Percentiles rank a stretch among this genome's conserved stretches.
Conservation (phyloP, 1,140 invertebrate genomes). For the Manduca sexta region DNA sequence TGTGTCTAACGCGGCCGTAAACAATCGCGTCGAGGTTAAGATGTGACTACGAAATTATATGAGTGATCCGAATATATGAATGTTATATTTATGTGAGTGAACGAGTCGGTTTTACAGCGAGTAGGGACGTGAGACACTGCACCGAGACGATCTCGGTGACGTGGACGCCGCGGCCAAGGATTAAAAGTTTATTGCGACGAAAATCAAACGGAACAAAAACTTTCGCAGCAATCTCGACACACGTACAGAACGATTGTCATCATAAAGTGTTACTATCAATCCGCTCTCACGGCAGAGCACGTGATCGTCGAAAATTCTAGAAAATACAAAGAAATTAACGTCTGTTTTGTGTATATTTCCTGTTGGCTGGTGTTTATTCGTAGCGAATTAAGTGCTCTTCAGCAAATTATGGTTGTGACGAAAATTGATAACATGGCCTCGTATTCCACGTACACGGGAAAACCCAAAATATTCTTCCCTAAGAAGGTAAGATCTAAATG, state of each 20-base stretch:
- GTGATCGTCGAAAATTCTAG: slow-evolving; percentile 66
- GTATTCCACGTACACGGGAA: slow-evolving; percentile 66
- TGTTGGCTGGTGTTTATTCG: slow-evolving; percentile 46
- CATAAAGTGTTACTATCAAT: slow-evolving; percentile 32
- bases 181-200: slow-evolving; percentile 62
- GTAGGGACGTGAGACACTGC: slow-evolving; percentile 22
- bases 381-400: slow-evolving; percentile 45
- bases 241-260: slow-evolving; percentile 32
- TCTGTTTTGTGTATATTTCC: slow-evolving; percentile 22
- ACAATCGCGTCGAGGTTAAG: slow-evolving; percentile 47
- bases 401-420: slow-evolving; percentile 68
- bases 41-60: slow-evolving; percentile 57
- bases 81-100: slow-evolving; percentile 34
- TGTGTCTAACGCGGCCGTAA: slow-evolving; percentile 22
- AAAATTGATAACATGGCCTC: slow-evolving; percentile 70
- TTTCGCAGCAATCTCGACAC: slow-evolving; percentile 45
- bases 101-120: slow-evolving; percentile 15
- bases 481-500: slow-evolving; percentile 63
- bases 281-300: slow-evolving; percentile 34
- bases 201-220: slow-evolving; percentile 55
- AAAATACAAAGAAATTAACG: slow-evolving; percentile 29
- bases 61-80: slow-evolving; percentile 39
- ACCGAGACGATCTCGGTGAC: slow-evolving; percentile 42
- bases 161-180: slow-evolving; percentile 58
- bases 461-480: slow-evolving; percentile 69